A percentile compares a stretch with the other conserved stretches of the same genome.
These are phyloP conservation scores for Norana najaformis DNA, from an alignment of 2,888 invertebrate species.

Conservation along the genomic window DNA sequence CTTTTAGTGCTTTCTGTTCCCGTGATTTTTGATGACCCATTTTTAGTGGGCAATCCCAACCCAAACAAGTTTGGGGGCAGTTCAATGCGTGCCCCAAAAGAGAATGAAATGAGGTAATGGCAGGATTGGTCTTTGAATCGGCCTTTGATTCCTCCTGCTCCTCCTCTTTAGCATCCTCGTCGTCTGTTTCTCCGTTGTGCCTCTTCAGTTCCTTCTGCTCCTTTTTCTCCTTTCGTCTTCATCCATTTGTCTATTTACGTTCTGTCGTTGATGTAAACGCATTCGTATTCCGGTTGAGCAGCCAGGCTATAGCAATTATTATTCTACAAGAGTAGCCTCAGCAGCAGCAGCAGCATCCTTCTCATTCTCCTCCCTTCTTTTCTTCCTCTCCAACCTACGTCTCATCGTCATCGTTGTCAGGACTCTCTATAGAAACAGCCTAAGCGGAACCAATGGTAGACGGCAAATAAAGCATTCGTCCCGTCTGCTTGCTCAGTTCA, in stretches of 20 bases:
- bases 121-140: neutral
- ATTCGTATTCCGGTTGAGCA: neutral
- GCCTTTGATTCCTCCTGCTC: neutral
- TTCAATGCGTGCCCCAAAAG: too few relatives aligned
- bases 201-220: neutral
- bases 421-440: neutral
- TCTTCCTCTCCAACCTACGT: neutral
- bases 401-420: neutral
- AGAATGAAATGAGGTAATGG: too few relatives aligned
- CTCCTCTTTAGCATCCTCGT: neutral
- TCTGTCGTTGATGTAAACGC: neutral
- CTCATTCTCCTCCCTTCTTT: too few relatives aligned
- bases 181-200: too few relatives aligned
- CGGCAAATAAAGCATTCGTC: neutral
- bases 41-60: too few relatives aligned
- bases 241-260: neutral
- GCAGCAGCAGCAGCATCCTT: too few relatives aligned
- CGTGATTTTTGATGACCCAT: too few relatives aligned
- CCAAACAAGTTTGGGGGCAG: too few relatives aligned
- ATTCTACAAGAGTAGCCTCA: too few relatives aligned
- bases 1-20: too few relatives aligned
- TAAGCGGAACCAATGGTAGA: slow-evolving; percentile 13
- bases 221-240: neutral
- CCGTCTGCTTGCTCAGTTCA: neutral
- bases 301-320: neutral